These are phyloP conservation scores for Silurus asotus DNA, from an alignment of 2,113 vertebrate genomes.

Conservation along the genomic window DNA sequence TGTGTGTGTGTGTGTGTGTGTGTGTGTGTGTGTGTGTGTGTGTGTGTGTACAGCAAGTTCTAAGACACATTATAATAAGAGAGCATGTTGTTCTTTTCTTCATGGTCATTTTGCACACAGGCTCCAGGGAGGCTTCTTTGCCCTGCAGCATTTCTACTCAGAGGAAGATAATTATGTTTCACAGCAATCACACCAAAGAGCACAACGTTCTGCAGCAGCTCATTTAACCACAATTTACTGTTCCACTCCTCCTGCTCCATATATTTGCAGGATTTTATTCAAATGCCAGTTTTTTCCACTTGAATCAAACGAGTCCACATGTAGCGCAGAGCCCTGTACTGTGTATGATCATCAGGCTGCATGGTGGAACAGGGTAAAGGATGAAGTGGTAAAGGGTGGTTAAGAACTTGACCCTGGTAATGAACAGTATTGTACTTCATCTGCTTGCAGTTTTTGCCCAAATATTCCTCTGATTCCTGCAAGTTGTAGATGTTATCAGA, in stretches of 20 bases:
- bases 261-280: background rate
- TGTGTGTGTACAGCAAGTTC: background rate
- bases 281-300: background rate
- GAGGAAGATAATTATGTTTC: conserved; percentile 13
- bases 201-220: background rate
- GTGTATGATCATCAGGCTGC: background rate
- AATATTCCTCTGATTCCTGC: background rate
- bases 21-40: background rate
- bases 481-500: background rate
- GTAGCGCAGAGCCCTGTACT: background rate
- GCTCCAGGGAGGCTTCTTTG: background rate
- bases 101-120: background rate
- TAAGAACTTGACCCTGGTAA: background rate
- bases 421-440: background rate
- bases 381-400: background rate
- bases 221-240: background rate
- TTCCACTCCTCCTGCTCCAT: background rate
- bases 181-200: background rate
- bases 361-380: background rate
- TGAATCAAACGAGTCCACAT: background rate
- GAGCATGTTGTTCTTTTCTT: conserved; percentile 13
- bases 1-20: background rate
- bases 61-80: conserved; percentile 2
- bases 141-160: conserved; percentile 15
- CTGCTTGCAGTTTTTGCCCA: background rate